A percentile compares a stretch with the other conserved stretches of the same genome.
These are phyloP conservation scores for Propsilocerus akamusi DNA, from an alignment of 1,140 invertebrate species.

Conservation along the genomic window DNA sequence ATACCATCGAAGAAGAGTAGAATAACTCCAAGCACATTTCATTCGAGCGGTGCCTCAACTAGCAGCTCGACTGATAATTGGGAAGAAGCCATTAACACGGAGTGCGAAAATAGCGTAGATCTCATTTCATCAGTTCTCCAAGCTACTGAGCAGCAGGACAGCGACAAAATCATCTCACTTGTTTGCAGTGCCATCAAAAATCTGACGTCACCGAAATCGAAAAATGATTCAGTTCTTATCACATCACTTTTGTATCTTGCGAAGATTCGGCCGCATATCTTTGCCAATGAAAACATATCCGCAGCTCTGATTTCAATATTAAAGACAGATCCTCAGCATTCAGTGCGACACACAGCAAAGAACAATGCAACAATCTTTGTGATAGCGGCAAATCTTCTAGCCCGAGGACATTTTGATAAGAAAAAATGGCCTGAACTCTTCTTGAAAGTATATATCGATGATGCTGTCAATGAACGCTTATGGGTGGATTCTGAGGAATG, in stretches of 20 bases:
- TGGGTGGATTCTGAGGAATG: slow-evolving; percentile 90
- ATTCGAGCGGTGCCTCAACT: background rate
- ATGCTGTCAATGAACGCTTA: slow-evolving; percentile 74
- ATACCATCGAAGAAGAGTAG: background rate
- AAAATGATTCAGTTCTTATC: slow-evolving; percentile 62
- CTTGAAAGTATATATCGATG: slow-evolving; percentile 76
- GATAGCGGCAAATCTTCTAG: slow-evolving; percentile 68
- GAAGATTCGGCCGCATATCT: slow-evolving; percentile 60
- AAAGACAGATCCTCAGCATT: slow-evolving; percentile 51
- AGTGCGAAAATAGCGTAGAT: slow-evolving; percentile 38
- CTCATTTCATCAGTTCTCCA: slow-evolving; percentile 35
- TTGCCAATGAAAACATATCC: slow-evolving; percentile 57
- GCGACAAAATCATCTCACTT: slow-evolving; percentile 36
- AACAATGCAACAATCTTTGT: slow-evolving; percentile 65
- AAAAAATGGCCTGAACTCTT: slow-evolving; percentile 62
- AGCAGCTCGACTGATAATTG: background rate
- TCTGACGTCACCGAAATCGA: slow-evolving; percentile 45
- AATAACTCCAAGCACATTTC: background rate
- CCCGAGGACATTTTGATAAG: slow-evolving; percentile 58
- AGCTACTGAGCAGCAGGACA: slow-evolving; percentile 36
- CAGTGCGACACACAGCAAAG: slow-evolving; percentile 28
- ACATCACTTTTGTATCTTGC: slow-evolving; percentile 63
- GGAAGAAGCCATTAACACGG: slow-evolving; percentile 11
- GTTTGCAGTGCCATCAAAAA: slow-evolving; percentile 43
- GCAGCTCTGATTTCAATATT: slow-evolving; percentile 68